Evolutionary conservation across 2,888 invertebrate species (phyloP).

Genomic region (Calliopum simillimum): DNA sequence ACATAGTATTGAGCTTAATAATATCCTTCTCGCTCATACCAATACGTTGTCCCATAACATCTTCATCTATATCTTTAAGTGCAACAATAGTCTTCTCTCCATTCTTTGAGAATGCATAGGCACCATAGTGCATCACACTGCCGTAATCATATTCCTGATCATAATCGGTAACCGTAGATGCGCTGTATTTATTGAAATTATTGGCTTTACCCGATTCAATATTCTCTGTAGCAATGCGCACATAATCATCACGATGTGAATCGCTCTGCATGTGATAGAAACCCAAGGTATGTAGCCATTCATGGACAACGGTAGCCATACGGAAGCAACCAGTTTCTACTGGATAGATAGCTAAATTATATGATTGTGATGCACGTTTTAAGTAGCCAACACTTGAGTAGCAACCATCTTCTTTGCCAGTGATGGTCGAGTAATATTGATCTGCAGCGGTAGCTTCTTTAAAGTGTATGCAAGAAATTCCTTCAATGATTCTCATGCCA

Average conservation of each 20-base stretch:
- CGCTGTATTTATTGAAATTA: slow-evolving; percentile 77
- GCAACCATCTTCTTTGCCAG: slow-evolving; percentile 71
- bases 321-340: slow-evolving; percentile 62
- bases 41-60: slow-evolving; percentile 55
- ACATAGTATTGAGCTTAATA: slow-evolving; percentile 60
- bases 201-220: slow-evolving; percentile 70
- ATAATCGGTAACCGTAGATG: slow-evolving; percentile 71
- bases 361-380: slow-evolving; percentile 61
- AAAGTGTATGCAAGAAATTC: slow-evolving; percentile 79
- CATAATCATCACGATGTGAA: slow-evolving; percentile 78
- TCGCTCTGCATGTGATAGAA: slow-evolving; percentile 86
- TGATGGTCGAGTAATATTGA: slow-evolving; percentile 54
- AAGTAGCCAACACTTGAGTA: slow-evolving; percentile 81
- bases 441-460: slow-evolving; percentile 70
- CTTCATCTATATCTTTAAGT: slow-evolving; percentile 44
- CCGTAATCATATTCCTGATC: slow-evolving; percentile 80
- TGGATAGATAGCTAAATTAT: slow-evolving; percentile 56
- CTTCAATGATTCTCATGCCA: slow-evolving; percentile 79
- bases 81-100: slow-evolving; percentile 77
- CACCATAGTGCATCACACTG: slow-evolving; percentile 84
- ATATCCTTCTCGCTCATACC: slow-evolving; percentile 58
- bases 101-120: slow-evolving; percentile 78
- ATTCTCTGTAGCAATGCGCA: slow-evolving; percentile 69
- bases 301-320: slow-evolving; percentile 76
- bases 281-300: slow-evolving; percentile 81